Conservation (phyloP, 2,888 invertebrate species). For the Ethmia dodecea region DNA sequence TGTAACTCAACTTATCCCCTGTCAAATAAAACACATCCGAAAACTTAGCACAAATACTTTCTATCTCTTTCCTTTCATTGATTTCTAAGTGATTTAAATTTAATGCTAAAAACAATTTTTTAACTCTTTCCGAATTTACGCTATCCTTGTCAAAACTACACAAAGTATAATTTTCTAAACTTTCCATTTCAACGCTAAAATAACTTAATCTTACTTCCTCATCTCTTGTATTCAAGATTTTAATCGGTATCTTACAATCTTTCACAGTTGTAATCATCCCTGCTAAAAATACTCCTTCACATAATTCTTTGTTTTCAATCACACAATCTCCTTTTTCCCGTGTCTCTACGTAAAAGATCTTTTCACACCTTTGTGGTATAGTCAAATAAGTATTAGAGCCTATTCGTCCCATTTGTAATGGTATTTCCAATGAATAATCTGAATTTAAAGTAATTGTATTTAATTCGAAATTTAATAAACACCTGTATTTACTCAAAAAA, state of each 20-base stretch:
- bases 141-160: slow-evolving; percentile 14
- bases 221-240: slow-evolving; percentile 18
- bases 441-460: slow-evolving; percentile 6
- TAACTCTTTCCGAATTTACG: slow-evolving; percentile 18
- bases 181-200: slow-evolving; percentile 7
- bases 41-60: slow-evolving; percentile 19
- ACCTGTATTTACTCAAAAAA: slow-evolving; percentile 16
- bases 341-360: slow-evolving; percentile 15
- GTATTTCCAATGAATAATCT: not conserved
- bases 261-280: slow-evolving; percentile 9
- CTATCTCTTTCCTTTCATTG: slow-evolving; percentile 13
- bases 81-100: slow-evolving; percentile 14
- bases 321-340: slow-evolving; percentile 13
- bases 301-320: slow-evolving; percentile 14
- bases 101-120: slow-evolving; percentile 15
- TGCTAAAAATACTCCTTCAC: slow-evolving; percentile 18
- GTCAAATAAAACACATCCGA: slow-evolving; percentile 18
- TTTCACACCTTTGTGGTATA: slow-evolving; percentile 16
- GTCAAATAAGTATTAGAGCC: not conserved
- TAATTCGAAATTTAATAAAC: slow-evolving; percentile 10
- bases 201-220: slow-evolving; percentile 10
- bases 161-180: slow-evolving; percentile 12
- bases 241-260: slow-evolving; percentile 15
- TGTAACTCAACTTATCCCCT: slow-evolving; percentile 16
- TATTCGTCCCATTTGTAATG: not conserved